phyloP scores from a whole-genome alignment of 1,140 invertebrate genomes.

The Danaus plexippus region DNA sequence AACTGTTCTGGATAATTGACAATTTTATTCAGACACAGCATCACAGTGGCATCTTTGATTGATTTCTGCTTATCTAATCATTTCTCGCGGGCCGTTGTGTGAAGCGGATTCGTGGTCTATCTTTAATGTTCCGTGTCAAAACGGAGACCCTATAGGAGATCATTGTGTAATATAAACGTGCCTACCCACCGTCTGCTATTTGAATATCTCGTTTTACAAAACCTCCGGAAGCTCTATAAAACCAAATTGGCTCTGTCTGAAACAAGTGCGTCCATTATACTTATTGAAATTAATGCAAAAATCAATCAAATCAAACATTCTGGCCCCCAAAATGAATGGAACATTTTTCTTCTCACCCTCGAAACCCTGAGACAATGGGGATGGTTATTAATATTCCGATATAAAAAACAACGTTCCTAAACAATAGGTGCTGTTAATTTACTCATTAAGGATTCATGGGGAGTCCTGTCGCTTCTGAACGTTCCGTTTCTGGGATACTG shows the following conservation, averaged over 20 bases:
- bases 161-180: too few species aligned
- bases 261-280: constrained; percentile 51
- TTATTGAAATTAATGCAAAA: constrained; percentile 65
- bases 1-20: constrained; percentile 55
- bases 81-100: constrained; percentile 19
- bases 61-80: constrained; percentile 22
- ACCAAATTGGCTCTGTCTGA: constrained; percentile 27
- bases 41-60: constrained; percentile 29
- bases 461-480: constrained; percentile 16
- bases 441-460: constrained; percentile 67
- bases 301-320: constrained; percentile 60
- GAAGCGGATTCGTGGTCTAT: constrained; percentile 35
- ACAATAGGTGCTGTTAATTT: constrained; percentile 70
- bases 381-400: constrained; percentile 65
- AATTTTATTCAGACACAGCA: constrained; percentile 32
- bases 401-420: constrained; percentile 58
- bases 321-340: constrained; percentile 36
- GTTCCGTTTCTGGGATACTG: constrained; percentile 15
- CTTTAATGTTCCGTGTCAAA: too few species aligned
- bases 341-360: constrained; percentile 52
- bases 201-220: too few species aligned
- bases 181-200: too few species aligned
- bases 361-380: constrained; percentile 41
- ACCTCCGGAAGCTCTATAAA: too few species aligned
- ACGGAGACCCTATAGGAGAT: too few species aligned